Evolutionary conservation across 2,113 vertebrate species (phyloP), one percentile per base, ranked within the genome.

Genomic region (Eidolon helvum): DNA sequence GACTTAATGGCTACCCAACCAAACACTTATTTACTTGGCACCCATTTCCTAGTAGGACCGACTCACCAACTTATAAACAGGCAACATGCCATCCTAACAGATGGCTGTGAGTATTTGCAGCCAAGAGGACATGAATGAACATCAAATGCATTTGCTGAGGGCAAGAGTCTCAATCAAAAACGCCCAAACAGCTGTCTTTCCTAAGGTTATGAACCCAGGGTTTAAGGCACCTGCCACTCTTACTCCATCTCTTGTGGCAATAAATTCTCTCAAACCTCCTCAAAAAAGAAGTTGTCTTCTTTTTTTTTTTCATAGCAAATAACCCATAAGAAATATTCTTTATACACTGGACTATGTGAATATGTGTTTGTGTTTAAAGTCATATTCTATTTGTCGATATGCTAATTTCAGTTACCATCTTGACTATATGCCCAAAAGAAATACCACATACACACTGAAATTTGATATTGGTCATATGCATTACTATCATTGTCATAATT

Each of bases 31-130:
- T 97, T 90, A 65, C 33, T 96, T 97, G 69, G 94, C 97, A 97
- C 90, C 78, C 7, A 16, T 72, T 87, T 96, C 38, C 91, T 40
- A 78, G 86, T 84, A 91, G 80, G 98, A 93, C 85, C 97, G 80
- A 38, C 63, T 84, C 69, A 90, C 57, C 78, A 95, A 72, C 59
- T 97, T 75, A 6, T 93, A 93, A 97, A 82, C 7, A 98, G 96
- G 85, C 92, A 98, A 66, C 57, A 35, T 97, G 96, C 90, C 96
- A 96, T 97, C 91, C 82, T 95, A 98, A 97, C 98, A 99, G 98
- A 97, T 97, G 95, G 91, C 7, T 96, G 65, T 94, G 55, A 74
- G 9, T 69, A 18, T 69, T 90, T 95, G 84, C 75, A 98, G 98
- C 97, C 93, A 97, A 94, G 98, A 97, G 93, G 97, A 75, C 72